Conservation (phyloP, 2,888 invertebrate species). For the Pegoplata infirma region DNA sequence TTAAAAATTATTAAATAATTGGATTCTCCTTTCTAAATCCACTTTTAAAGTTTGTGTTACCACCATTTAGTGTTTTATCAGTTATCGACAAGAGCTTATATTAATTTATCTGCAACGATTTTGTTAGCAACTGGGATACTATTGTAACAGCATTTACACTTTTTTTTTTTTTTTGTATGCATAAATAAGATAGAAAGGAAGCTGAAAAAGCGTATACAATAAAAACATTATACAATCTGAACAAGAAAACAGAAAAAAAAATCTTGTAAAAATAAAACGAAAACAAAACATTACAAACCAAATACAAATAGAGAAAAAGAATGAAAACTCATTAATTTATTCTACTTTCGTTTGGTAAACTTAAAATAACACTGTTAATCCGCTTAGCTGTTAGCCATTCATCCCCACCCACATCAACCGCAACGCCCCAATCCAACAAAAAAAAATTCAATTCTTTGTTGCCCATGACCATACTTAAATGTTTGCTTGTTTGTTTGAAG, state of each 20-base stretch:
- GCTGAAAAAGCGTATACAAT: slow-evolving; percentile 31
- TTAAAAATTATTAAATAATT: neutral
- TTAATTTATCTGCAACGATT: neutral
- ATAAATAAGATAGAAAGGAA: slow-evolving; percentile 7
- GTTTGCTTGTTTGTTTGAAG: neutral
- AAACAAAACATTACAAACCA: slow-evolving; percentile 48
- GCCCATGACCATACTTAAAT: neutral
- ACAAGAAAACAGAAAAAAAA: slow-evolving; percentile 25
- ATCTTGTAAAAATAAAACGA: too few relatives aligned
- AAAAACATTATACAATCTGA: slow-evolving; percentile 32
- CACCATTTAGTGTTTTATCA: too few relatives aligned
- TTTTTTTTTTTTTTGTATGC: too few relatives aligned
- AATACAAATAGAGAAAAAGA: slow-evolving; percentile 52
- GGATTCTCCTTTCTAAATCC: neutral
- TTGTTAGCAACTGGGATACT: slow-evolving; percentile 26
- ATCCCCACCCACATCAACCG: slow-evolving; percentile 2
- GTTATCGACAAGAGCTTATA: neutral
- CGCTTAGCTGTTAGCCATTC: slow-evolving; percentile 62
- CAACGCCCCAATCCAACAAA: neutral
- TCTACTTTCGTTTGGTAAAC: slow-evolving; percentile 72
- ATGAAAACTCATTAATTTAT: slow-evolving; percentile 74
- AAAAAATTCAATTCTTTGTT: neutral
- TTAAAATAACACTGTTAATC: slow-evolving; percentile 63
- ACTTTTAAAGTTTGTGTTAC: too few relatives aligned
- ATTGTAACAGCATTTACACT: neutral